phyloP scores from a whole-genome alignment of 23 tunicate species.

The Styela clava region DNA sequence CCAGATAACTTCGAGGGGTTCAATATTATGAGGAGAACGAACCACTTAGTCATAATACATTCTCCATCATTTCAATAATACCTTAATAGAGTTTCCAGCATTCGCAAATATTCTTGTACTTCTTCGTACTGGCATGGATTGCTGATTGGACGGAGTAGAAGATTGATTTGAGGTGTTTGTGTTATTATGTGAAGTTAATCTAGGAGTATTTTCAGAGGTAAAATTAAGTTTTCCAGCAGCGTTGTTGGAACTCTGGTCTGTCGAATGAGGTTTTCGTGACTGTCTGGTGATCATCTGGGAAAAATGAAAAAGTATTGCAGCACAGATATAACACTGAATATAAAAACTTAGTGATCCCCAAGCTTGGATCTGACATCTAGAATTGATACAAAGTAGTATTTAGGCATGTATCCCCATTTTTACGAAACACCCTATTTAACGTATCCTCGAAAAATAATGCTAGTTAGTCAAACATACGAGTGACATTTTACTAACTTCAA shows the following conservation, averaged over 20 bases:
- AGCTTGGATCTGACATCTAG: no score
- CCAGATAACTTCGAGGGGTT: no score
- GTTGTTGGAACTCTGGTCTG: conserved; percentile 9
- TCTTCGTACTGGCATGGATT: conserved; percentile 36
- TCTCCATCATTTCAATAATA: no score
- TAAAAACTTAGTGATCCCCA: no score
- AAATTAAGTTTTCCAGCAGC: conserved; percentile 62
- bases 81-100: conserved; percentile 69
- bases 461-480: no score
- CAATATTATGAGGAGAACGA: no score
- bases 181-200: conserved; percentile 6
- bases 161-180: conserved; percentile 7
- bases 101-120: conserved; percentile 63
- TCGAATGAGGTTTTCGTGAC: conserved; percentile 57
- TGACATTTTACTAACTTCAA: no score
- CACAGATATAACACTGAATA: neutral
- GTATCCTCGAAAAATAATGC: no score
- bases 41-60: no score
- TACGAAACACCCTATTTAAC: no score
- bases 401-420: no score
- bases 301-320: neutral
- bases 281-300: conserved; percentile 80
- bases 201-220: conserved; percentile 75
- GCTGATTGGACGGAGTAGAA: conserved; percentile 28
- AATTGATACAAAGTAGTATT: no score